A percentile compares a stretch with the other conserved stretches of the same genome.
Conservation (phyloP, 2,888 invertebrate species). For the Anoncus sp. region DNA sequence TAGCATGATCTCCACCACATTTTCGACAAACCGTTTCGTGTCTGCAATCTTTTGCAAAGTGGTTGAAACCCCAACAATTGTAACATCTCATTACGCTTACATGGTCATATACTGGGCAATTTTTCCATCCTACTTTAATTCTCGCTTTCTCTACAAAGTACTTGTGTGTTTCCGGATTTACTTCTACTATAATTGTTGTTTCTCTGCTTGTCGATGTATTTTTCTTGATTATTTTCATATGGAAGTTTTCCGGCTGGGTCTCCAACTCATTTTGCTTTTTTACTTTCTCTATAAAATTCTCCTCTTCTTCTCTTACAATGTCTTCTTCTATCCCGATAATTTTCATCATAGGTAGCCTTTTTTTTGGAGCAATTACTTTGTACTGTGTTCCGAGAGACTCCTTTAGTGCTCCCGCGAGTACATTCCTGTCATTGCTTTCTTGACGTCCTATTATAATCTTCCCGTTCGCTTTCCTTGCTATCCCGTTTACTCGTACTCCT, state of each 20-base stretch:
- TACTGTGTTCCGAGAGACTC: constrained; percentile 48
- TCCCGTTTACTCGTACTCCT: constrained; percentile 39
- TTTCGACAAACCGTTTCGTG: constrained; percentile 35
- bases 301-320: constrained; percentile 26
- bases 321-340: constrained; percentile 53
- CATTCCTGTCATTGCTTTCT: constrained; percentile 27
- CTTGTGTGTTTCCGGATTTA: constrained; percentile 19
- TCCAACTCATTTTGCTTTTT: constrained; percentile 43
- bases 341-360: constrained; percentile 1
- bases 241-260: not conserved
- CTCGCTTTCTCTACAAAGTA: constrained; percentile 10
- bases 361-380: constrained; percentile 42
- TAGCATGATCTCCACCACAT: constrained; percentile 38
- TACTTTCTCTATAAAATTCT: constrained; percentile 44
- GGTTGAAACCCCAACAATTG: constrained; percentile 53
- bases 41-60: constrained; percentile 51
- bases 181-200: constrained; percentile 25
- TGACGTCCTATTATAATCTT: constrained; percentile 51
- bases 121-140: constrained; percentile 52
- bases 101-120: constrained; percentile 40
- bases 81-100: constrained; percentile 47
- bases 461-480: constrained; percentile 33
- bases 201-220: constrained; percentile 1
- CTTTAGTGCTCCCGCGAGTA: constrained; percentile 34
- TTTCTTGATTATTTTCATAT: constrained; percentile 32